These are phyloP conservation scores for Parotocinclus haroldoi DNA, from an alignment of 2,797 vertebrate genomes.

Conservation along the genomic window DNA sequence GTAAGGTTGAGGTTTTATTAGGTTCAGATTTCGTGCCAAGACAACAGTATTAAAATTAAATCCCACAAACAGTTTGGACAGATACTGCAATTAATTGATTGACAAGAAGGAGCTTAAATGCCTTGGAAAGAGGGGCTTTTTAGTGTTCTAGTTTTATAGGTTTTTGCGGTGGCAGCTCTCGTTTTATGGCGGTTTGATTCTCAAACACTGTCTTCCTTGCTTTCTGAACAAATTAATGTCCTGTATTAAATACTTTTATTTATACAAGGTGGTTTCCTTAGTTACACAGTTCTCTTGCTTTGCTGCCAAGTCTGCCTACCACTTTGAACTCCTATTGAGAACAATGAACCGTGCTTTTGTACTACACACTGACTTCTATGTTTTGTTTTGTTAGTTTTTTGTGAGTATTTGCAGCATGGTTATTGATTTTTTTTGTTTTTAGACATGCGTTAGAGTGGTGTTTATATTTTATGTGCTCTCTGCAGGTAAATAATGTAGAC, in stretches of 20 bases:
- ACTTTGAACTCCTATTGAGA: constrained; percentile 10
- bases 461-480: neutral
- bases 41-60: too few species aligned
- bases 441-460: neutral
- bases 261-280: constrained; percentile 55
- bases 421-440: neutral
- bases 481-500: constrained; percentile 92
- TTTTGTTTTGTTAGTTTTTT: neutral
- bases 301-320: constrained; percentile 32
- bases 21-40: too few species aligned
- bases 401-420: neutral
- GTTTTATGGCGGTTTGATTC: constrained; percentile 45
- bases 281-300: constrained; percentile 14
- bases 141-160: constrained; percentile 32
- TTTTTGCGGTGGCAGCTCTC: constrained; percentile 35
- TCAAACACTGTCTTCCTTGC: constrained; percentile 38
- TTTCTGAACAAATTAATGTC: constrained; percentile 49
- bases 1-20: too few species aligned
- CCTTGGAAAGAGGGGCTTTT: constrained; percentile 78
- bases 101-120: constrained; percentile 57
- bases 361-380: neutral
- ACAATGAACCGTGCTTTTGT: constrained; percentile 9
- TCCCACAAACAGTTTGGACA: too few species aligned
- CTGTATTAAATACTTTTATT: constrained; percentile 59
- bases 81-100: constrained; percentile 13